Conservation (phyloP, 2,113 vertebrate species). For the Azemiops feae region DNA sequence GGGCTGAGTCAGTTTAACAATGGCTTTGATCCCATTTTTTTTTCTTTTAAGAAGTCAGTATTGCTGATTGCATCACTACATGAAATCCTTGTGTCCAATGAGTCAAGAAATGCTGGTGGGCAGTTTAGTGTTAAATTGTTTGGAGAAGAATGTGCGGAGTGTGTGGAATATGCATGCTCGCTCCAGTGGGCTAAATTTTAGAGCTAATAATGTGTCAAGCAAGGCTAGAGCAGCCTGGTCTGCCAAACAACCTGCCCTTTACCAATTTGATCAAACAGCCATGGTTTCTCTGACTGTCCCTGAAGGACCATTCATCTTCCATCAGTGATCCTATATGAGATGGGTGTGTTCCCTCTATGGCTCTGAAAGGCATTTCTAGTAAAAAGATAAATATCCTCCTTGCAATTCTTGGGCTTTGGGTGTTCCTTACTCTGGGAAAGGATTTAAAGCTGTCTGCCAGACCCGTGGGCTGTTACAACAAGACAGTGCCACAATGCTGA, state of each 20-base stretch:
- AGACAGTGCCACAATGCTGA: slow-evolving; percentile 64
- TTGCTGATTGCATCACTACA: background rate
- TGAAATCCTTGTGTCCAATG: background rate
- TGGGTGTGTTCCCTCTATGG: slow-evolving; percentile 52
- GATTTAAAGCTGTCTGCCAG: slow-evolving; percentile 72
- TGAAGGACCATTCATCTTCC: slow-evolving; percentile 19
- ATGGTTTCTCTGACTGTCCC: background rate
- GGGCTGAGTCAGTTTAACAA: background rate
- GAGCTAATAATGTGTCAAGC: background rate
- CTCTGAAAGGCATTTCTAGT: slow-evolving; percentile 40
- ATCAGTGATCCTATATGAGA: slow-evolving; percentile 35
- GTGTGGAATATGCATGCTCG: background rate
- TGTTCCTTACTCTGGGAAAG: slow-evolving; percentile 72
- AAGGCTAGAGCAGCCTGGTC: slow-evolving; percentile 11
- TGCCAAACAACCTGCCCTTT: background rate
- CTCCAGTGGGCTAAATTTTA: background rate
- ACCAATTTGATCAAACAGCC: slow-evolving; percentile 20
- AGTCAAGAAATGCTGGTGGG: background rate
- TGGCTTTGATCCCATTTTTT: background rate
- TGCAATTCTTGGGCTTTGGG: slow-evolving; percentile 62
- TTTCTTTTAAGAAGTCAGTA: background rate
- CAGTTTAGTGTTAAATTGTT: background rate
- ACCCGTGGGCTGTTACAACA: slow-evolving; percentile 61
- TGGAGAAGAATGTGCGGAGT: background rate
- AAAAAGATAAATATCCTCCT: slow-evolving; percentile 58